Evolutionary conservation across 2,888 invertebrate species (phyloP), one percentile per base, ranked within the genome.

Genomic region (Ferdinandea cuprea): DNA sequence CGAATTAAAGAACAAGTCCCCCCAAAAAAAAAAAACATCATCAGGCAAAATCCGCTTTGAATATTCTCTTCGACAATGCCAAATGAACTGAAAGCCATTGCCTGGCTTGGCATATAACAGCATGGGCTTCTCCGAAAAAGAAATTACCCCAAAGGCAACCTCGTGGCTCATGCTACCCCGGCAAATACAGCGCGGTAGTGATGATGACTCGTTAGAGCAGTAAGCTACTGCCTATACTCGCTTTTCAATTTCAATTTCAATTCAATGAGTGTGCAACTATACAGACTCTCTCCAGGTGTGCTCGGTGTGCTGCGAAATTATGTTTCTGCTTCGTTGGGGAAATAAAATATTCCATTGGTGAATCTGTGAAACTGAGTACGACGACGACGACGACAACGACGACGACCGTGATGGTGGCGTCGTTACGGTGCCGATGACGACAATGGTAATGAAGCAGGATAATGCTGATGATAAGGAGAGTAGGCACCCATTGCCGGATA

Each of bases 291-390:
- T 17, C 11, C 35, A n/a, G 32, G 25, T 28, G 65, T 58, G 56
- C 52, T 56, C 48, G 65, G 50, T 65, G 58, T 66, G 32, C 65
- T 58, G 74, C 65, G 74, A 74, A 74, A 74, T 74, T 54, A 72
- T 54, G 35, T 63, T 65, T 48, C 56, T 48, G 65, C 74, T 58
- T 42, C 15, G 65, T 30, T 56, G 32, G 32, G 42, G 65, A 50
- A 58, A 65, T 65, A 65, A 66, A 42, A 58, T 66, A 66, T 74
- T 74, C 65, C 40, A 58, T 48, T 54, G 56, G 56, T 30, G 42
- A 65, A 65, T 73, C 54, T 21, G 19, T 63, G 46, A 59, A 54
- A 46, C 15, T 42, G 17, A 21, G 40, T 42, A 44, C 15, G 15
- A 11, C 54, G 28, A 44, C 25, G 42, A 46, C 28, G 42, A 35